Evolutionary conservation across 2,113 vertebrate genomes (phyloP), one percentile per base, ranked within the genome.

Genomic region (Clarias batrachus): DNA sequence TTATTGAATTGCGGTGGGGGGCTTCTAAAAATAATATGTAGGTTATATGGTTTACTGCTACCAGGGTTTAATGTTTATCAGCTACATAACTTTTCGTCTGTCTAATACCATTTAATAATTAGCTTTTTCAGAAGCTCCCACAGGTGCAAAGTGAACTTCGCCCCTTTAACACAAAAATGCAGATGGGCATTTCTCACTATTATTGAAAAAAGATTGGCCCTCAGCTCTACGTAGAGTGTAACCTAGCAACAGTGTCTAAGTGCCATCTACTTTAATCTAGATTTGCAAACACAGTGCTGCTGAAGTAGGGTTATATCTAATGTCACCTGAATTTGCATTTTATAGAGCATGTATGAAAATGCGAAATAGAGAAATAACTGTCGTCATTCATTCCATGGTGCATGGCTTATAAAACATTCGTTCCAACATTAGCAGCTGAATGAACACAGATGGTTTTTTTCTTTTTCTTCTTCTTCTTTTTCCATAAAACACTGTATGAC

Each of bases 201-300:
- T 68, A 74, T 63, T 88, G 88, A 59, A 84, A 89, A 89, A 86
- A 85, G 82, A 73, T 63, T 60, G 33, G 62, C 65, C 81, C 60
- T 65, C 59, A 63, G 65, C 73, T 89, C 80, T 88, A 85, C 74
- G 52, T 71, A 14, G 70, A 86, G 54, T 87, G 91, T 92, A 90
- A 89, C 91, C 91, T 92, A 92, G 91, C 91, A 92, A 92, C 91
- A 89, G 86, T 82, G 87, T 78, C 82, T 86, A 73, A 82, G 78
- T 87, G 62, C 33, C 82, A 60, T 83, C 60, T 86, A 84, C 81
- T 86, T 71, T 83, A 85, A 81, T 48, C 60, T 60, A 59, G 33
- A 88, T 84, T 81, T 86, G 78, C 62, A 81, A 60, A 74, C 19
- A 23, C 76, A 41, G 41, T 66, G 30, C 65, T 81, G 52, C 63